Evolutionary conservation across 2,797 vertebrate species (phyloP), one percentile per base, ranked within the genome.

Genomic region (Leucoraja ocellata): DNA sequence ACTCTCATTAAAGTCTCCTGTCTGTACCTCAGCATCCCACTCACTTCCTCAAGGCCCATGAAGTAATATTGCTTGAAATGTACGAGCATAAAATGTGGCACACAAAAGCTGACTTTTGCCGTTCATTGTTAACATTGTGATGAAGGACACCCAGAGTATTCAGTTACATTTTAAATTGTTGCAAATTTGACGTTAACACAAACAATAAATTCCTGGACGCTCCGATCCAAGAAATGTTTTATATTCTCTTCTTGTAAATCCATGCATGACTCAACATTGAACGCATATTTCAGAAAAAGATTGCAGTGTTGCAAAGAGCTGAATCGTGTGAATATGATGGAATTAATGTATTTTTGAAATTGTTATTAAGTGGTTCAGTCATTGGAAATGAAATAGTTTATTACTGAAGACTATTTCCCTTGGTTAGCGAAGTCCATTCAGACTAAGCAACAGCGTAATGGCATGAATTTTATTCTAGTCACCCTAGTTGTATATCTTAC

Each of bases 321-420:
- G 61, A 63, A 63, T 86, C 28, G 18, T 86, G 83, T 63, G 61
- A 6, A 6, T 86, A 32, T 58, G 63, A 25, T 86, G 58, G 58
- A 86, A 86, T 86, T 6, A 86, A 65, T 86, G n/a, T 65, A n/a
- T 14, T 86, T 86, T 86, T 63, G 61, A 86, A 86, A 86, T 32
- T 86, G 83, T 65, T 63, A 86, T 86, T 86, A 86, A 86, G 83
- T 86, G 58, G 32, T 32, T 86, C 58, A 63, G 28, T 65, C 58
- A 32, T 61, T 86, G 58, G 58, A n/a, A 61, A 65, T 14, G 28
- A 86, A 63, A 61, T 65, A n/a, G 16, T 86, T 86, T 65, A 86
- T 86, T 14, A 32, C 83, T 65, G 61, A n/a, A 86, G 28, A 28
- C 10, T 65, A 86, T 65, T 86, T 86, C 58, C 61, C 14, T 32